Percentiles rank a stretch among this genome's conserved stretches.
Conservation (phyloP, 35 echinoderm and acorn worm species). For the Ptychodera flava region DNA sequence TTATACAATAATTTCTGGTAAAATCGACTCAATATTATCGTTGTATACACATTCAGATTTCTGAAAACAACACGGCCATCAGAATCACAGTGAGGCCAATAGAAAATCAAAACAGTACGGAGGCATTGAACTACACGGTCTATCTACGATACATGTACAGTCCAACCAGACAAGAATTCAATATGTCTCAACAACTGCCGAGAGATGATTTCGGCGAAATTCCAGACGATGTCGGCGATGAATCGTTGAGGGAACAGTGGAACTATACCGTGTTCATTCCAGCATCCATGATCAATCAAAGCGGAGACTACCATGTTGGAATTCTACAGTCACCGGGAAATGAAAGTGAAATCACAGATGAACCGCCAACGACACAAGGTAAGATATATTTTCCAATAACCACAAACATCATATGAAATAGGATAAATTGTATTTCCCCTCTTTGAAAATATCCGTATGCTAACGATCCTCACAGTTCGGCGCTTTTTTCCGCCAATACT, state of each 20-base stretch:
- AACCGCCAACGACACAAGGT: too few species aligned
- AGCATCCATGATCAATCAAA: neutral
- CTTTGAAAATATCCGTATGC: too few species aligned
- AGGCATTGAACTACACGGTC: neutral
- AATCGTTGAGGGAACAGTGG: neutral
- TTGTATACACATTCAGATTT: too few species aligned
- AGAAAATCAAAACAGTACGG: neutral
- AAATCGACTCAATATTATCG: too few species aligned
- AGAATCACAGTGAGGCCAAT: neutral
- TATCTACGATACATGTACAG: neutral
- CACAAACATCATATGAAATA: too few species aligned
- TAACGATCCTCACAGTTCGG: too few species aligned
- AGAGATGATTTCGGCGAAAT: neutral
- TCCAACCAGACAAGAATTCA: neutral
- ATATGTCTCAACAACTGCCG: neutral
- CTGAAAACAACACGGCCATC: neutral
- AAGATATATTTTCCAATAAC: too few species aligned
- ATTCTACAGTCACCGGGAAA: too few species aligned
- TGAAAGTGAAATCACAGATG: too few species aligned
- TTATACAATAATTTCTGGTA: too few species aligned
- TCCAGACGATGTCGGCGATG: neutral
- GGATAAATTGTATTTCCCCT: too few species aligned
- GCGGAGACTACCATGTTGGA: neutral
- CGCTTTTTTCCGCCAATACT: too few species aligned
- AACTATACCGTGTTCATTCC: neutral